phyloP scores from a whole-genome alignment of 1,140 invertebrate genomes.

The Zaprionus nigranus region DNA sequence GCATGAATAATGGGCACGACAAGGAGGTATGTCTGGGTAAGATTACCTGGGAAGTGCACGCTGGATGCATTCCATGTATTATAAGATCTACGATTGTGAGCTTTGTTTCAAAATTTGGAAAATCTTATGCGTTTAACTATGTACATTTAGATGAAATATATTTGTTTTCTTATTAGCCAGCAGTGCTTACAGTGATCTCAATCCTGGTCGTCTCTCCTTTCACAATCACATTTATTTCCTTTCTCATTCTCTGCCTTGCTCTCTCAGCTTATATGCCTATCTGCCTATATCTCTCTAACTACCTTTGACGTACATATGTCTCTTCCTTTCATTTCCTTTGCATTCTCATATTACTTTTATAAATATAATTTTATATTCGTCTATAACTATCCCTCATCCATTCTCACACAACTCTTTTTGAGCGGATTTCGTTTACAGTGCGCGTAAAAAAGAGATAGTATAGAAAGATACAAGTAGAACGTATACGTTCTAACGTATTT shows the following conservation, averaged over 20 bases:
- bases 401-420: neutral
- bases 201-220: neutral
- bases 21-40: neutral
- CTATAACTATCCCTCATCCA: neutral
- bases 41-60: slow-evolving; percentile 5
- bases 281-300: neutral
- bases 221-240: neutral
- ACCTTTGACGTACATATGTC: neutral
- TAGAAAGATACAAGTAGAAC: too few species aligned
- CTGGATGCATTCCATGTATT: neutral
- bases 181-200: neutral
- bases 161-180: neutral
- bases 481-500: too few species aligned
- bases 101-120: too few species aligned
- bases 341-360: neutral
- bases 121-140: neutral
- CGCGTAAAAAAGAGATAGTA: neutral
- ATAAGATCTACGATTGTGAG: neutral
- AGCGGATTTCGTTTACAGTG: neutral
- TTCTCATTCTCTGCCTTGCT: too few species aligned
- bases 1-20: slow-evolving; percentile 45
- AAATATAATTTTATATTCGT: too few species aligned
- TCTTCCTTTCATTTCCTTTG: neutral
- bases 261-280: neutral
- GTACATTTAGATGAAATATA: neutral